Base-by-base conservation (phyloP, 1,140 invertebrate species). In the Palaemon carinicauda region DNA sequence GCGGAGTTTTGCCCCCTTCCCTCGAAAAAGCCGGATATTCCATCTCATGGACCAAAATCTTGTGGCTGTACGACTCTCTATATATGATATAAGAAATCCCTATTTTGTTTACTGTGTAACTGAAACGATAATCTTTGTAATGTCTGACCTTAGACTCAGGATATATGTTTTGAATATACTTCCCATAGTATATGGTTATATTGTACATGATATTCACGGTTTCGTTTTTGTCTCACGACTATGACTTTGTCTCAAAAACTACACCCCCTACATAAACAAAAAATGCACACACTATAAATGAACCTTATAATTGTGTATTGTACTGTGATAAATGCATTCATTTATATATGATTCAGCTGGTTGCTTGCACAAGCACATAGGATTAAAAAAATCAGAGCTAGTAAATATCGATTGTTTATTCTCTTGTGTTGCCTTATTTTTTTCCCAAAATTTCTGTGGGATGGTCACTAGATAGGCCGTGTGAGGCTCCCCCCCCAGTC, bases 41-140 rank as follows among this genome's bases (percentile, higher is more conserved):
- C 84, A 80, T 53, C 77, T 69, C 84, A 65, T 86, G 84, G 84
- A 86, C 84, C 84, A 86, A 86, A 85, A 80, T 71, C 77, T 86
- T 86, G 77, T 80, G 78, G 84, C 84, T 53, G 84, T 86, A 80
- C 83, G 80, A 80, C 77, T 78, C 82, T 83, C 50, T 65, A 85
- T 75, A 41, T 85, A 41, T 80, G 77, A 80, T 80, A 80, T 56
- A 74, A 53, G 65, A 86, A 80, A 73, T 78, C 83, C 75, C 73
- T 79, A 79, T 86, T 82, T 80, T 86, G 84, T 86, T 60, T 86
- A 86, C 52, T 86, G 84, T 86, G 65, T 80, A 86, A 33, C 71
- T 86, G 50, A 21, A 27, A 24, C 74, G 41, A 69, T 74, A 80
- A 50, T 79, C 41, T 69, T 31, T 53, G 53, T 41, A 74, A 53